Evolutionary conservation across 1,140 invertebrate species (phyloP), one percentile per base, ranked within the genome.

Genomic region (Aethina tumida): DNA sequence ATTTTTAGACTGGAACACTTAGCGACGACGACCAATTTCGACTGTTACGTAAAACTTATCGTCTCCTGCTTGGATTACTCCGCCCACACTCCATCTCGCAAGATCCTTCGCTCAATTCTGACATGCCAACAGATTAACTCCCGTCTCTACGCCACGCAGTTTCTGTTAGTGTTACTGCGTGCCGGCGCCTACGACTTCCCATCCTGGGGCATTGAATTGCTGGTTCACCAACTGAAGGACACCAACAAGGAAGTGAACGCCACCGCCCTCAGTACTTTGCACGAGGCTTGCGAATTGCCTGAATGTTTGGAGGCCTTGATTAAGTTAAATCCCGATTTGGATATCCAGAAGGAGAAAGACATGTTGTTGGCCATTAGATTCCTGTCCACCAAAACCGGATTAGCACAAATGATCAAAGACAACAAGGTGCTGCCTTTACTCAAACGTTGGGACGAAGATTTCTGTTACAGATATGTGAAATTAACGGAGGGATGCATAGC

Each of bases 11-110:
- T 95, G 5, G 67, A 85, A 46, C 75, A 85, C 44, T 60, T 95
- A 32, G 81, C 88, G 1, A 74, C 77, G n/a, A 73, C 75, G 7
- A 86, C 86, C 1, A 82, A 82, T 50, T 85, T 93, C 58, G 87
- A 91, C 47, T 85, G 85, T 53, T 96, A 96, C 58, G 79, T 93
- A 0, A 96, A 96, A 60, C 66, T 97, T 15, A 84, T 92, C 32
- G 74, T 93, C 13, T 92, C 91, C 1, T 83, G 82, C 48, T 64
- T 97, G 34, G 87, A 94, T 63, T 97, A 95, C 54, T 74, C 75
- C 1, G 60, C 73, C 25, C 76, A 84, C 49, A 75, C 77, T 1
- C 69, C 74, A 45, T 73, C 81, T 8, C 71, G 85, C 39, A 78
- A 81, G 39, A 78, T 90, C 40, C 67, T 89, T 38, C 69, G 74